A percentile compares a stretch with the other conserved stretches of the same genome.
These are phyloP conservation scores for Beroe ovata DNA, from an alignment of 37 sponge, comb jelly and placozoan genomes.

Conservation along the genomic window DNA sequence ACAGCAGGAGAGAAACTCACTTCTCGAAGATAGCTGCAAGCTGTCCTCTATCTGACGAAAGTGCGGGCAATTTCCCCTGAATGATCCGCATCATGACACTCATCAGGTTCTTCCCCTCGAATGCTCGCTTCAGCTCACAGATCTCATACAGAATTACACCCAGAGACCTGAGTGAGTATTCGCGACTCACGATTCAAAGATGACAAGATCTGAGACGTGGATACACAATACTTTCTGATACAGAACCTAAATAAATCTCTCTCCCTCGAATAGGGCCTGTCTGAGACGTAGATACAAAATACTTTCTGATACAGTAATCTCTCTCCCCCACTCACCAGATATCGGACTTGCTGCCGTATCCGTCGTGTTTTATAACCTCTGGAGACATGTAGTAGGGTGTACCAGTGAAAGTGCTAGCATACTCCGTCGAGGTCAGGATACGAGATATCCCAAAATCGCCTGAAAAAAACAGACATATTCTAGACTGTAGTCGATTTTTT, in stretches of 20 bases:
- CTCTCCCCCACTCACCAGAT: constrained; percentile 77
- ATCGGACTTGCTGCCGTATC: constrained; percentile 94
- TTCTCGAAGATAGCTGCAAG: constrained; percentile 28
- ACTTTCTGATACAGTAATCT: not conserved
- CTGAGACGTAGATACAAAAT: too few species aligned
- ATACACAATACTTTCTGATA: too few species aligned
- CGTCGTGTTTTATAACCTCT: constrained; percentile 94
- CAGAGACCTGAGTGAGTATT: constrained; percentile 89
- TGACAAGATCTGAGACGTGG: too few species aligned
- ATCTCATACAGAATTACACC: constrained; percentile 91
- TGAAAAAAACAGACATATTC: too few species aligned
- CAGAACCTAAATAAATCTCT: too few species aligned
- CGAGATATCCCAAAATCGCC: constrained; percentile 98
- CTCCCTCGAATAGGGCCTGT: too few species aligned
- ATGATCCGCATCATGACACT: constrained; percentile 67
- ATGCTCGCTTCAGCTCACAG: constrained; percentile 85
- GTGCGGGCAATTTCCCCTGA: constrained; percentile 47
- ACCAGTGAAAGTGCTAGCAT: constrained; percentile 96
- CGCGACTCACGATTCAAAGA: too few species aligned
- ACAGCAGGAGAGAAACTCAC: constrained; percentile 11
- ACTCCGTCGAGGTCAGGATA: constrained; percentile 87
- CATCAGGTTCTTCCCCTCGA: constrained; percentile 75
- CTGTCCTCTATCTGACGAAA: constrained; percentile 21
- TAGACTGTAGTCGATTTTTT: too few species aligned
- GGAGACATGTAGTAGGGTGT: constrained; percentile 99